phyloP scores from a whole-genome alignment of 2,888 invertebrate genomes.

The Polydrusus cervinus region DNA sequence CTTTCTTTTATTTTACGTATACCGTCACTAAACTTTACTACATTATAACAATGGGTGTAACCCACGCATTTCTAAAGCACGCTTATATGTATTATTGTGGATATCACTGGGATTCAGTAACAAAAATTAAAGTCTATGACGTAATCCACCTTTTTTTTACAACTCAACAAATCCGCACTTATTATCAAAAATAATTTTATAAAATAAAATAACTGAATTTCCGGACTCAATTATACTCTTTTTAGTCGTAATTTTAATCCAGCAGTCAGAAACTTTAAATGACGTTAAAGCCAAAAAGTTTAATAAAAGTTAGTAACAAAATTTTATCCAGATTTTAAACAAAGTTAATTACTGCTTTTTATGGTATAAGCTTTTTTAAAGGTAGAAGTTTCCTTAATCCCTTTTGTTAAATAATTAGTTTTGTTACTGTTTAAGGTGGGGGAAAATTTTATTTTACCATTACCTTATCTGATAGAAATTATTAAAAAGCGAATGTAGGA shows the following conservation, averaged over 20 bases:
- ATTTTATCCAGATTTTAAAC: conserved; percentile 19
- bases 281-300: conserved; percentile 18
- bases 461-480: too few species aligned
- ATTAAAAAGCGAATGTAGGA: too few species aligned
- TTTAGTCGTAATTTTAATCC: conserved; percentile 19
- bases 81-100: too few species aligned
- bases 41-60: too few species aligned
- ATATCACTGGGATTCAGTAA: too few species aligned
- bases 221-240: conserved; percentile 22
- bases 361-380: conserved; percentile 11
- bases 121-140: too few species aligned
- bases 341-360: conserved; percentile 13
- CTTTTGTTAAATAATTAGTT: conserved; percentile 18
- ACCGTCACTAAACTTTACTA: too few species aligned
- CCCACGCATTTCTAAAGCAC: too few species aligned
- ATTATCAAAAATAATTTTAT: conserved; percentile 14
- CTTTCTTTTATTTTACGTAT: too few species aligned
- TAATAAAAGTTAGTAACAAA: conserved; percentile 22
- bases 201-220: conserved; percentile 16
- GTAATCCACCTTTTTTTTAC: too few species aligned
- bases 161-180: not conserved
- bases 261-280: conserved; percentile 22
- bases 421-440: conserved; percentile 5
- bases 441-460: not conserved
- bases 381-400: not conserved